Evolutionary conservation across 1,140 invertebrate genomes (phyloP).

Genomic region (Wiebesia pumilae): DNA sequence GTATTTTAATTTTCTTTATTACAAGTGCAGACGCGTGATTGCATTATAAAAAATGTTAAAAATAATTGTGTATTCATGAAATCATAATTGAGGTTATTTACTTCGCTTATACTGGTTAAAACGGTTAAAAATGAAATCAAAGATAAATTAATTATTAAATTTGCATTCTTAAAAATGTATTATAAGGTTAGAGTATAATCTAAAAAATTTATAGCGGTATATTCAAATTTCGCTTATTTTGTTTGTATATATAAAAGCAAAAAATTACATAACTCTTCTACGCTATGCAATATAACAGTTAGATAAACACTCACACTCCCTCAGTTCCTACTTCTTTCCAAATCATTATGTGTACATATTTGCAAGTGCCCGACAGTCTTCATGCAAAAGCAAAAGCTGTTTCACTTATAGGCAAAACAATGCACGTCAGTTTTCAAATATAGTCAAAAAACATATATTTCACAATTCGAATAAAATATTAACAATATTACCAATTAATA

Average conservation of each 20-base stretch:
- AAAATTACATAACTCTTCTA: background rate
- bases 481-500: background rate
- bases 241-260: background rate
- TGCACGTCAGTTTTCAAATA: no score
- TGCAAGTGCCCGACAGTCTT: no score
- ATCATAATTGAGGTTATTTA: background rate
- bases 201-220: background rate
- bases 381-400: no score
- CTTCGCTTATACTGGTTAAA: no score
- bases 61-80: background rate
- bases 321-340: no score
- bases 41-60: background rate
- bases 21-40: background rate
- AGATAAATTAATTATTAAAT: background rate
- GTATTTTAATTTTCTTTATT: background rate
- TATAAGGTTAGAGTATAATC: background rate
- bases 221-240: background rate
- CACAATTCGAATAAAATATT: background rate
- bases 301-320: background rate
- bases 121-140: background rate
- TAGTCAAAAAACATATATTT: background rate
- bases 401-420: background rate
- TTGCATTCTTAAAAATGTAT: background rate
- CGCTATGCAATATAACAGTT: background rate
- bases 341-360: no score